These are phyloP conservation scores for Battus philenor DNA, from an alignment of 1,140 invertebrate genomes.

Conservation along the genomic window DNA sequence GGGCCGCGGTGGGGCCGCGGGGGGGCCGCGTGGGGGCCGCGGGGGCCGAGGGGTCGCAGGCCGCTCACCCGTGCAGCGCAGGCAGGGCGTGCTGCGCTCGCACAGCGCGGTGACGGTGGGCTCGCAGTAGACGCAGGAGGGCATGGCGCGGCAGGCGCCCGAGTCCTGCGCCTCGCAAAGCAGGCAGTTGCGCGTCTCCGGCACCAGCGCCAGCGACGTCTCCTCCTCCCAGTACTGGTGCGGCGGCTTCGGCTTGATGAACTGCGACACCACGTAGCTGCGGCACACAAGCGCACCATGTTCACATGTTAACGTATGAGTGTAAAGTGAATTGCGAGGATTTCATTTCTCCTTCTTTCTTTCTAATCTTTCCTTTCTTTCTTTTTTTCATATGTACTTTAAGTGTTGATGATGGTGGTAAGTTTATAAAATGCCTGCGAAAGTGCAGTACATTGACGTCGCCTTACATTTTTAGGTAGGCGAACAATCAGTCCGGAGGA, in stretches of 20 bases:
- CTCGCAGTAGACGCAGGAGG: slow-evolving; percentile 65
- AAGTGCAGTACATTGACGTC: background rate
- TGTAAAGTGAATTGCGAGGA: too few relatives aligned
- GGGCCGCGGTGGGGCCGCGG: too few relatives aligned
- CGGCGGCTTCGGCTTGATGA: slow-evolving; percentile 59
- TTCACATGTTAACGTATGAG: too few relatives aligned
- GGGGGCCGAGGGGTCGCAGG: too few relatives aligned
- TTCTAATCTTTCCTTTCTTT: background rate
- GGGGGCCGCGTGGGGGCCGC: too few relatives aligned
- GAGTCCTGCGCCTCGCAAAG: slow-evolving; percentile 61
- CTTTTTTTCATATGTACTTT: background rate
- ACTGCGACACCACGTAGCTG: slow-evolving; percentile 62
- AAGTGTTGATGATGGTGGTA: too few relatives aligned
- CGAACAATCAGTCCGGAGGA: too few relatives aligned
- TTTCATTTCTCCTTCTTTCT: too few relatives aligned
- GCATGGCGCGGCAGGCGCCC: slow-evolving; percentile 60
- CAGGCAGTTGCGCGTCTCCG: slow-evolving; percentile 65
- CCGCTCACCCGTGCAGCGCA: slow-evolving; percentile 50
- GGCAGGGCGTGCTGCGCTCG: slow-evolving; percentile 54
- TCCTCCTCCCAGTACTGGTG: slow-evolving; percentile 69
- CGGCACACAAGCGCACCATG: too few relatives aligned
- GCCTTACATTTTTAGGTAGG: too few relatives aligned
- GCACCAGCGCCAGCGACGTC: slow-evolving; percentile 48
- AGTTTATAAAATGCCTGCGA: background rate
- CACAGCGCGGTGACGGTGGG: slow-evolving; percentile 61